Evolutionary conservation across 2,797 vertebrate genomes (phyloP), one percentile per base, ranked within the genome.

Genomic region (Labeo calbasu): DNA sequence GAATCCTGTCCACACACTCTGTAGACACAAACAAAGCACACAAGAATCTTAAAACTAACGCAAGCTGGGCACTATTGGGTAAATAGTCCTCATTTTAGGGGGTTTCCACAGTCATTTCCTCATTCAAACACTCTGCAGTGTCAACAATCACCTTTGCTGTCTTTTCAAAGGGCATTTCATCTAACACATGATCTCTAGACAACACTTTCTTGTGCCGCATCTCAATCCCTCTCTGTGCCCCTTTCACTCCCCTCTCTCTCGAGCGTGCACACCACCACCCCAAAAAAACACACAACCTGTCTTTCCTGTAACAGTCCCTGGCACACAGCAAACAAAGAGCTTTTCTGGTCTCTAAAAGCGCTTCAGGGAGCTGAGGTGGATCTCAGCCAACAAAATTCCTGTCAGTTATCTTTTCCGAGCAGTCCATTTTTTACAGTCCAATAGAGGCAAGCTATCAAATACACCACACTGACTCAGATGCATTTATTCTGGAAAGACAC

Each of bases 1-100:
- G 98, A 87, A 99, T 98, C 1, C 98, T 92, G 83, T 97, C 96
- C 1, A 99, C 97, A 0, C 97, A 95, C 86, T 99, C 98, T 99
- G 89, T 70, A 72, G 59, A 81, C 46, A 77, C 23, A 77, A 75
- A 78, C 51, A 48, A 68, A 55, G 23, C 36, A 57, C 1, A 36
- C 32, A 4, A 36, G 4, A 36, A 36, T 36, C 69, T 50, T 50
- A 15, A 46, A 69, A 43, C 11, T 1, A 21, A 46, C 21, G 14
- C 15, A 72, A 57, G 28, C 55, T n/a, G 17, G 23, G 23, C 46
- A 48, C 40, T 80, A 43, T 11, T 28, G n/a, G 1, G 28, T 57
- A 2, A 70, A 69, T 21, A 70, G 21, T 57, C 19, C 4, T 53
- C 14, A 69, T 48, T 72, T 72, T 50, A 46, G 15, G 36, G 10